Conservation (phyloP, 2,797 vertebrate species). For the Poeciliopsis paucimaculata region DNA sequence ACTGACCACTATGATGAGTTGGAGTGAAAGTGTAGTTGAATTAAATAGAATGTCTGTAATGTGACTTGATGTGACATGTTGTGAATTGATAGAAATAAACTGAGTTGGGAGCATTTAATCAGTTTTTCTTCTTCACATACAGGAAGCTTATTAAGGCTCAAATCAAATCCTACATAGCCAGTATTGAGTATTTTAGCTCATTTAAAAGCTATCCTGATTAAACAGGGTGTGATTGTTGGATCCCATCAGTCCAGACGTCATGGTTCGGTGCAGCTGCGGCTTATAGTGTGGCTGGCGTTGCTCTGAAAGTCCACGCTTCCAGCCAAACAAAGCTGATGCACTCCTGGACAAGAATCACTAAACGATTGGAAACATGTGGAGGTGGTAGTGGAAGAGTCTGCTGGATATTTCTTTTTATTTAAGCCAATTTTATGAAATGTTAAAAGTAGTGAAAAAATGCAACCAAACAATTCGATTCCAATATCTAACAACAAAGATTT, state of each 20-base stretch:
- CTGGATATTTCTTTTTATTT: neutral
- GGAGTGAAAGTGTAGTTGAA: too few species aligned
- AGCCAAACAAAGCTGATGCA: neutral
- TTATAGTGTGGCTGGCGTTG: neutral
- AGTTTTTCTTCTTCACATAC: neutral
- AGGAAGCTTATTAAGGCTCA: neutral
- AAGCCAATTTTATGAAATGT: too few species aligned
- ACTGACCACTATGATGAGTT: too few species aligned
- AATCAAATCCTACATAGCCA: neutral
- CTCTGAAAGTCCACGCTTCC: neutral
- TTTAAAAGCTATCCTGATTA: neutral
- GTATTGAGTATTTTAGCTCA: neutral
- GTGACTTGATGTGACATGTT: too few species aligned
- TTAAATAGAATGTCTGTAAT: too few species aligned
- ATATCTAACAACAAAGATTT: too few species aligned
- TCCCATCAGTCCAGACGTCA: neutral
- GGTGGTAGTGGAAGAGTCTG: neutral
- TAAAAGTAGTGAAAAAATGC: too few species aligned
- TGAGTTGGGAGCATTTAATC: neutral
- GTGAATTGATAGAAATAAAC: too few species aligned
- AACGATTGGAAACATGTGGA: neutral
- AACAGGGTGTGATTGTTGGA: neutral
- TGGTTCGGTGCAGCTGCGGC: neutral
- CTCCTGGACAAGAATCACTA: neutral
- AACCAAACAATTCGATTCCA: too few species aligned